phyloP scores from a whole-genome alignment of 2,797 vertebrate genomes.

The Micrastur ruficollis region DNA sequence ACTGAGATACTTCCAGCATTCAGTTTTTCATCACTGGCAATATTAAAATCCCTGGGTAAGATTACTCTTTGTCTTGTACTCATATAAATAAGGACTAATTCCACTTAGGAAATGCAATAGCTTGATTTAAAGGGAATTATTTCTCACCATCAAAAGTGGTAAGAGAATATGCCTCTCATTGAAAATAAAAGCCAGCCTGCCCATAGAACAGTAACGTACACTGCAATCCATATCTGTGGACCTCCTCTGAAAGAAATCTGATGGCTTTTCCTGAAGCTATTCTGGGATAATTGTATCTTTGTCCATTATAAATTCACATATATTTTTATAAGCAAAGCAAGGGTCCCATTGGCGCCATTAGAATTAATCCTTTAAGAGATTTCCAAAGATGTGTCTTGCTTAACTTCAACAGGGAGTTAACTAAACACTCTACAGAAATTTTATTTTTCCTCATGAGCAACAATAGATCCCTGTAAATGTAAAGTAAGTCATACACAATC shows the following conservation, averaged over 20 bases:
- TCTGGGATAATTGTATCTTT: slow-evolving; percentile 43
- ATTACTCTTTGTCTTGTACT: not conserved
- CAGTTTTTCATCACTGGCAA: not conserved
- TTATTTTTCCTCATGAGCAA: slow-evolving; percentile 35
- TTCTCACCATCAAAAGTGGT: not conserved
- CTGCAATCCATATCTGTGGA: not conserved
- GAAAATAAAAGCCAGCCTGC: not conserved
- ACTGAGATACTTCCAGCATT: not conserved
- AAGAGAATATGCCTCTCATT: not conserved
- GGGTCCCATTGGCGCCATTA: not conserved
- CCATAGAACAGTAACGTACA: not conserved
- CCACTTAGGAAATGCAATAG: not conserved
- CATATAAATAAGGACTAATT: not conserved
- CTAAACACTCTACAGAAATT: slow-evolving; percentile 12
- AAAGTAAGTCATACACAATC: slow-evolving; percentile 26
- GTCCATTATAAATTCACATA: slow-evolving; percentile 10
- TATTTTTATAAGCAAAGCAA: slow-evolving; percentile 44
- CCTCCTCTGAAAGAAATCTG: not conserved
- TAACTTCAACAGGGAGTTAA: slow-evolving; percentile 22
- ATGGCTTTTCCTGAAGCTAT: not conserved
- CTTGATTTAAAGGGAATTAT: not conserved
- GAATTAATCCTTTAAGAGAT: slow-evolving; percentile 24
- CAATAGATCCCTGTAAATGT: slow-evolving; percentile 39
- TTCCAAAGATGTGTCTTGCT: slow-evolving; percentile 28
- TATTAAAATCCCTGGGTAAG: not conserved